Percentiles rank a stretch among this genome's conserved stretches.
phyloP scores from a whole-genome alignment of 2,888 invertebrate genomes.

The Pristionchus mayeri region DNA sequence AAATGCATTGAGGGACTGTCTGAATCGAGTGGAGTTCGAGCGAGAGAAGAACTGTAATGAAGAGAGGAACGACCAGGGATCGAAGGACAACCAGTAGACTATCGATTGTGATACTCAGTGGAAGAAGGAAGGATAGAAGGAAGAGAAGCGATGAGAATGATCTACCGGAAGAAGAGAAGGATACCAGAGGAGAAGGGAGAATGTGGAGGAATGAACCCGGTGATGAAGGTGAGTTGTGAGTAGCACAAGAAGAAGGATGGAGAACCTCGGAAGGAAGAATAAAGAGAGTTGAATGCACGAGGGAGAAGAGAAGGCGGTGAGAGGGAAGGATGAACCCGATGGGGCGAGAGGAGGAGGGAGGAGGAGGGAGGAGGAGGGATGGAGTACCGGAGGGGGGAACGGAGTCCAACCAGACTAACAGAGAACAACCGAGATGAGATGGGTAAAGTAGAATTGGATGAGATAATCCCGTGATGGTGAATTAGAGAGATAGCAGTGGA shows the following conservation, averaged over 20 bases:
- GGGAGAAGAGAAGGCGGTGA: neutral
- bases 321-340: neutral
- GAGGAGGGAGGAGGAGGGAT: neutral
- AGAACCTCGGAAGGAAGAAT: neutral
- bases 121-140: conserved; percentile 4
- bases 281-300: neutral
- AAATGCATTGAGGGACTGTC: conserved; percentile 12
- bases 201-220: conserved; percentile 24
- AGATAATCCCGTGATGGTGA: neutral
- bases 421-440: conserved; percentile 27
- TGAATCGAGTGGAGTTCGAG: neutral
- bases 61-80: conserved; percentile 6
- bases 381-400: neutral
- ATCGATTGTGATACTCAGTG: conserved; percentile 19
- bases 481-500: neutral
- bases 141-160: neutral
- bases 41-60: neutral
- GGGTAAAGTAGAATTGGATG: conserved; percentile 22
- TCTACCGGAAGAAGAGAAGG: neutral
- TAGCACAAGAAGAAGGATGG: neutral
- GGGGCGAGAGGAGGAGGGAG: neutral
- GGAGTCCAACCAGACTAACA: neutral
- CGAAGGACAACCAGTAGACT: conserved; percentile 4
- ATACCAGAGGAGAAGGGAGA: conserved; percentile 22
- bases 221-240: conserved; percentile 1